Conservation (phyloP, 2,888 invertebrate species). For the Listrodromus nycthemerus region DNA sequence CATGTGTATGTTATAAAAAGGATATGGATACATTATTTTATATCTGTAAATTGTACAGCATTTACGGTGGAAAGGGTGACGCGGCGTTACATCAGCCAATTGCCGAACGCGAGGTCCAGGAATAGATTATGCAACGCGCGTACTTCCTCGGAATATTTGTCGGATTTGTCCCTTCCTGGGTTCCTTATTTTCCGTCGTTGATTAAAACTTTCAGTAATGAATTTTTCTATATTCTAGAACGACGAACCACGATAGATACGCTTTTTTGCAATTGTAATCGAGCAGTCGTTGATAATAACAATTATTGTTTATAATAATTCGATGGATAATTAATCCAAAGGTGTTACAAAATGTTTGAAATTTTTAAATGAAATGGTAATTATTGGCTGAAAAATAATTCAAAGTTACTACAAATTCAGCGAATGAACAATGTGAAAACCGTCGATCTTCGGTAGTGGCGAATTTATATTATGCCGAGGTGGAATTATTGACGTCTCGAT, state of each 20-base stretch:
- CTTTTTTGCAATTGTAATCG: not conserved
- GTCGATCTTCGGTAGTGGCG: not conserved
- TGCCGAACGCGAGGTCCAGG: not conserved
- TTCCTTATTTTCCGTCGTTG: not conserved
- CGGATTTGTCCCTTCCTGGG: not conserved
- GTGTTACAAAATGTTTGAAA: too few relatives aligned
- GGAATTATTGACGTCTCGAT: not conserved
- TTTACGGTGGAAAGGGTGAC: constrained; percentile 28
- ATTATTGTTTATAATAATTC: too few relatives aligned
- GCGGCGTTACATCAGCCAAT: constrained; percentile 6
- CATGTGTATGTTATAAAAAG: constrained; percentile 6
- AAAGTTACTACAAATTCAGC: too few relatives aligned
- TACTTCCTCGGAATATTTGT: not conserved
- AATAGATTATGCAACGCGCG: constrained; percentile 25
- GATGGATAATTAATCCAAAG: not conserved
- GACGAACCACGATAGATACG: not conserved
- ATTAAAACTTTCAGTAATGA: not conserved
- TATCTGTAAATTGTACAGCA: not conserved
- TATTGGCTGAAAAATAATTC: too few relatives aligned
- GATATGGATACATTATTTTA: not conserved
- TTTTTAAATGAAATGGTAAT: too few relatives aligned
- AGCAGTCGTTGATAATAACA: not conserved
- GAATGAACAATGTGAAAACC: not conserved
- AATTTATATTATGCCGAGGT: not conserved
- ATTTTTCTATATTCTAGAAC: not conserved